Evolutionary conservation across 2,888 invertebrate genomes (phyloP), one percentile per base, ranked within the genome.

Genomic region (Dione juno): DNA sequence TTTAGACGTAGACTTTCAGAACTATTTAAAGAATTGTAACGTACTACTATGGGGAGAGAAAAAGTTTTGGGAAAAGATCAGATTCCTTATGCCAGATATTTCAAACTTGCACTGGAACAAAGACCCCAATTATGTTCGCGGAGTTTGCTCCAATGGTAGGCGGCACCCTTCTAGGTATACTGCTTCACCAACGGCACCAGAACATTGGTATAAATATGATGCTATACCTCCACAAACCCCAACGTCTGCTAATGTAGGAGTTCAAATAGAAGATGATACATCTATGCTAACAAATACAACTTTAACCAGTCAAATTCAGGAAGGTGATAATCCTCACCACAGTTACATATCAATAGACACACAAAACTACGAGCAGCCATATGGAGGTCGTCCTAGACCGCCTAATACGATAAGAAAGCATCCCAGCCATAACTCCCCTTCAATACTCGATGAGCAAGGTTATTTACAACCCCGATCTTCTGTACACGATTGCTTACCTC

Each of bases 31-130:
- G 82, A 95, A 95, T 81, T 95, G 96, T 91, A 94, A 95, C 48
- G 95, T 96, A 65, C 94, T 96, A 76, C 94, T 96, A 76, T 96
- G 96, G 95, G 96, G 96, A 75, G 97, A 98, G 88, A 96, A 96
- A 80, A 94, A 96, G 80, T 98, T 98, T 91, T 98, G 98, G 98
- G 97, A 97, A 80, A 97, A 97, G 89, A 94, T 98, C 75, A 94
- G 96, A 75, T 95, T 94, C 89, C 96, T 97, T 67, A 96, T 97
- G 95, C 97, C 97, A 72, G 98, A 98, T 77, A 92, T 93, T 77
- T 91, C 94, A 67, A 95, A 94, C 82, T 92, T 95, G 79, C 93
- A 94, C 81, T 95, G 94, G 93, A 95, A 95, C 82, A 94, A 94
- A 79, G 93, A 93, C 74, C 86, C 88, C 76, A 94, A 94, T 86